Evolutionary conservation across 2,888 invertebrate species (phyloP).

Genomic region (Timema cristinae): DNA sequence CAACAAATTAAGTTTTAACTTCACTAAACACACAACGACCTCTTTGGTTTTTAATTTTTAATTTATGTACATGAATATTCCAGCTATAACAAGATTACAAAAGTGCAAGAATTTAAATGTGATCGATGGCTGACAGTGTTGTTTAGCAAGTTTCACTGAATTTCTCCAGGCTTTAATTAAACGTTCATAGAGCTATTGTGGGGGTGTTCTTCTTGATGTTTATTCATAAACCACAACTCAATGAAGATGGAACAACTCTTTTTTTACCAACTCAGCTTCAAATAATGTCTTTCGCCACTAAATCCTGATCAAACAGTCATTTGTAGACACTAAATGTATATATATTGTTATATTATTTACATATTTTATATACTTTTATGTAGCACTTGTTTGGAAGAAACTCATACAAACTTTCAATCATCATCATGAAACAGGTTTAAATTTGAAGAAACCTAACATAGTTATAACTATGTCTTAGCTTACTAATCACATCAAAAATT

Average conservation of each 20-base stretch:
- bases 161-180: conserved; percentile 27
- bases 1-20: conserved; percentile 27
- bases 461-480: too few relatives aligned
- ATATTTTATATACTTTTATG: too few relatives aligned
- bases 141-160: conserved; percentile 15
- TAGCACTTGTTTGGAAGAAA: too few relatives aligned
- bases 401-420: too few relatives aligned
- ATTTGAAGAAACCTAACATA: too few relatives aligned
- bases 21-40: conserved; percentile 23
- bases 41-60: conserved; percentile 23
- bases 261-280: conserved; percentile 3
- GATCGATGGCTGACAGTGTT: conserved; percentile 21
- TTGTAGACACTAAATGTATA: background rate
- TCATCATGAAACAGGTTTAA: too few relatives aligned
- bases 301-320: background rate
- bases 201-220: conserved; percentile 18
- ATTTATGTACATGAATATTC: conserved; percentile 30
- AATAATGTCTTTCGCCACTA: background rate
- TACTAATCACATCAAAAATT: too few relatives aligned
- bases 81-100: conserved; percentile 27
- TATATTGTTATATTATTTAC: background rate
- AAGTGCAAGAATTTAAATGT: conserved; percentile 22
- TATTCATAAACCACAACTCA: conserved; percentile 25
- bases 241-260: conserved; percentile 6
- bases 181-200: conserved; percentile 19